phyloP scores from a whole-genome alignment of 1,140 invertebrate species.

The Eciton burchellii region DNA sequence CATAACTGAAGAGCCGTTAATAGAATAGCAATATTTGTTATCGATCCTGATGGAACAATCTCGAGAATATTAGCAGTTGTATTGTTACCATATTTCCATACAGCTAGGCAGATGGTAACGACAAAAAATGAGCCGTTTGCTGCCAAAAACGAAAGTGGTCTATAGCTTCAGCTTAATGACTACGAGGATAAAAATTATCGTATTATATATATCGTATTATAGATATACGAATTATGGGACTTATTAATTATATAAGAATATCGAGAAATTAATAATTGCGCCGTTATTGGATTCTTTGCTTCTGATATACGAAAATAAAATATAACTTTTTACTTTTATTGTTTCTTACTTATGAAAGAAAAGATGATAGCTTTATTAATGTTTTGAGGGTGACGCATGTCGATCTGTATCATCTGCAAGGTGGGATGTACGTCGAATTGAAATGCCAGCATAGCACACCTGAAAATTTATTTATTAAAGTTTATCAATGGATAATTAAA shows the following conservation, averaged over 20 bases:
- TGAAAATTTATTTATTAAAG: conserved; percentile 52
- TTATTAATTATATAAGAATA: not conserved
- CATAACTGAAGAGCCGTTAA: conserved; percentile 91
- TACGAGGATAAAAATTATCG: no score
- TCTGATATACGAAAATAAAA: not conserved
- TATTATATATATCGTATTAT: no score
- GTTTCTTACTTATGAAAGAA: conserved; percentile 88
- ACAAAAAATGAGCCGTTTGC: conserved; percentile 88
- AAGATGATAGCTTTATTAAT: conserved; percentile 88
- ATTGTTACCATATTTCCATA: conserved; percentile 87
- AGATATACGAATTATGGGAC: no score
- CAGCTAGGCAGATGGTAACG: conserved; percentile 87
- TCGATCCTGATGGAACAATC: conserved; percentile 88
- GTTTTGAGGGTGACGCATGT: conserved; percentile 90
- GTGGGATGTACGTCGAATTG: conserved; percentile 93
- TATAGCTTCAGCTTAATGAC: not conserved
- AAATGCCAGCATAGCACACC: conserved; percentile 84
- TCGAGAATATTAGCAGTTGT: conserved; percentile 85
- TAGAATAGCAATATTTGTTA: conserved; percentile 88
- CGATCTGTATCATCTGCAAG: conserved; percentile 91
- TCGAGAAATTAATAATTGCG: not conserved
- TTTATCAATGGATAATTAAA: not conserved
- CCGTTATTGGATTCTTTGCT: not conserved
- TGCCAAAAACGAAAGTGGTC: conserved; percentile 62
- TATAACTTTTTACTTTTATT: conserved; percentile 16